phyloP scores from a whole-genome alignment of 2,797 vertebrate species.

The Glyptemys insculpta region DNA sequence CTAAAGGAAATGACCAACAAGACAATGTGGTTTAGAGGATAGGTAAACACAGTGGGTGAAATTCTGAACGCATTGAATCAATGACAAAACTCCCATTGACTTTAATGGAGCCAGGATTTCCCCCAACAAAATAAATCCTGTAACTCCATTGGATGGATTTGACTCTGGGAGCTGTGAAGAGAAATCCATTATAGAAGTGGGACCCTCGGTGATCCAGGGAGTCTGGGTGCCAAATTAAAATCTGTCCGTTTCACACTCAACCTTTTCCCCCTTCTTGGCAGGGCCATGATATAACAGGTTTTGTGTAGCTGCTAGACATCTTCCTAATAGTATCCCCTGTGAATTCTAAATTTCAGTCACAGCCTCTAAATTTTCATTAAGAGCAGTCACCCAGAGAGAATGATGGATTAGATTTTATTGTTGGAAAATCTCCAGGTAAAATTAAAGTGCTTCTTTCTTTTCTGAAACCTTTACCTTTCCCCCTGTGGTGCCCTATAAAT shows the following conservation, averaged over 20 bases:
- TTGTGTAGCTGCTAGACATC: conserved; percentile 67
- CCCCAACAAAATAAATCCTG: not conserved
- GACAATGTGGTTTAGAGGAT: not conserved
- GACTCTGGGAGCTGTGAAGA: accelerated
- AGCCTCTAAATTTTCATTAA: conserved; percentile 80
- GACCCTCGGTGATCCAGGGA: not conserved
- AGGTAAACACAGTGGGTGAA: accelerated
- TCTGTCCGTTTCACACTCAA: conserved; percentile 16
- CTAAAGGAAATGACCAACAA: not conserved
- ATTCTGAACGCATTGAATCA: not conserved
- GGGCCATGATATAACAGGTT: conserved; percentile 58
- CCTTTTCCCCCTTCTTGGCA: conserved; percentile 27
- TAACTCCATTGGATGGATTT: accelerated
- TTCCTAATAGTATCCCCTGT: conserved; percentile 72
- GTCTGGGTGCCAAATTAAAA: not conserved
- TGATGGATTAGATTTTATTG: conserved; percentile 76
- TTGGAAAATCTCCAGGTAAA: conserved; percentile 78
- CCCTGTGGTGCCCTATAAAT: conserved; percentile 25
- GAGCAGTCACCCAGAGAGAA: conserved; percentile 73
- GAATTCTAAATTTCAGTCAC: conserved; percentile 80
- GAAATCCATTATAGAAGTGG: not conserved
- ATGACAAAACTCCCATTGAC: accelerated
- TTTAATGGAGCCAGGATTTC: accelerated
- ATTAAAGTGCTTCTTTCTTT: conserved; percentile 63
- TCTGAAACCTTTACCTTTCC: conserved; percentile 35